These are phyloP conservation scores for Drosophila bipectinata DNA, from an alignment of 1,140 invertebrate species.

Conservation along the genomic window DNA sequence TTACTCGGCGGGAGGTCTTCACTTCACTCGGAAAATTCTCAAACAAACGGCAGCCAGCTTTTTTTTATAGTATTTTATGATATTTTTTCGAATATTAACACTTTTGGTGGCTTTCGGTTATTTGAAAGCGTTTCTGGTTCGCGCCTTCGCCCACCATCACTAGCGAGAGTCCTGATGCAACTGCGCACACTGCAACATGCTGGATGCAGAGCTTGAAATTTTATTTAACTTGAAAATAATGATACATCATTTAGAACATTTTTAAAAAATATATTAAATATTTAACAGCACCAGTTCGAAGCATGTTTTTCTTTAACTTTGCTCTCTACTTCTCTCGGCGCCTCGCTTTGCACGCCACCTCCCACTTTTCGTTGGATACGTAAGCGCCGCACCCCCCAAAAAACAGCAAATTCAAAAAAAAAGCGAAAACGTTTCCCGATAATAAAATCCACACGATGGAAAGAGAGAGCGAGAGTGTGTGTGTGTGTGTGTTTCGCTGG, in stretches of 20 bases:
- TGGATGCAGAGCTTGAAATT: too few relatives aligned
- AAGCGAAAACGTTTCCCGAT: constrained; percentile 74
- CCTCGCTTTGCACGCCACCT: constrained; percentile 21
- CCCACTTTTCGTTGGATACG: constrained; percentile 62
- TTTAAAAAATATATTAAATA: too few relatives aligned
- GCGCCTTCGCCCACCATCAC: too few relatives aligned
- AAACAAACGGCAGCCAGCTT: constrained; percentile 17
- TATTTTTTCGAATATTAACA: too few relatives aligned
- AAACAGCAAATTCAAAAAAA: constrained; percentile 50
- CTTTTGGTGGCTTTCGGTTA: too few relatives aligned
- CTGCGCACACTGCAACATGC: too few relatives aligned
- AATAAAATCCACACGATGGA: constrained; percentile 56
- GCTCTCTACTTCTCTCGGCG: constrained; percentile 27
- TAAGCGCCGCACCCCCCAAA: constrained; percentile 70
- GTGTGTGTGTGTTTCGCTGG: background rate
- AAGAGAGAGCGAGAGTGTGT: background rate
- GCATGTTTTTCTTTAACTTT: constrained; percentile 57
- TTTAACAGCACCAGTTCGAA: constrained; percentile 51
- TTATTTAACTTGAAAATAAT: too few relatives aligned
- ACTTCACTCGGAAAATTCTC: constrained; percentile 15
- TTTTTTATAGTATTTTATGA: too few relatives aligned
- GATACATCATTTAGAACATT: too few relatives aligned
- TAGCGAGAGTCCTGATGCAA: too few relatives aligned
- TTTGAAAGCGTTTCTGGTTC: too few relatives aligned
- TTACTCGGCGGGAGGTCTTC: constrained; percentile 51